Conservation (phyloP, 2,888 invertebrate species). For the Shargacucullia verbasci region DNA sequence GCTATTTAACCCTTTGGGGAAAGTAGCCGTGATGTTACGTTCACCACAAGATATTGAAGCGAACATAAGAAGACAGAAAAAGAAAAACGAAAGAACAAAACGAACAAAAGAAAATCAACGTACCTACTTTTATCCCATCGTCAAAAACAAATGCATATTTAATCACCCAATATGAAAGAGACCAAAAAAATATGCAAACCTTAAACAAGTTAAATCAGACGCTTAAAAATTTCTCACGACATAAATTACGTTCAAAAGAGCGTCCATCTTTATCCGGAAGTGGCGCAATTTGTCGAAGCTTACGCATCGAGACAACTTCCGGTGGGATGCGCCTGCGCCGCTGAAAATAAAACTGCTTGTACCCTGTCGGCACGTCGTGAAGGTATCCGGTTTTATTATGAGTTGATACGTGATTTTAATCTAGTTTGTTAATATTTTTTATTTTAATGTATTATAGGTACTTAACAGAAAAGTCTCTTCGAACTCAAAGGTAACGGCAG, state of each 20-base stretch:
- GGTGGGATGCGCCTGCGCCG: conserved; percentile 59
- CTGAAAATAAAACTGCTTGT: conserved; percentile 64
- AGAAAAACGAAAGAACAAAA: background rate
- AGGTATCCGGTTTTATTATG: conserved; percentile 56
- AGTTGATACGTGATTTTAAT: conserved; percentile 30
- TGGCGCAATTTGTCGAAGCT: conserved; percentile 77
- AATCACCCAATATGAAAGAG: background rate
- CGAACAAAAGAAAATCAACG: conserved; percentile 5
- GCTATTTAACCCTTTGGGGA: no score
- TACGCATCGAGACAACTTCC: conserved; percentile 80
- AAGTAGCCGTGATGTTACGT: no score
- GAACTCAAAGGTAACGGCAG: no score
- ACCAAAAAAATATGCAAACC: conserved; percentile 39
- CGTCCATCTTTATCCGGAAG: conserved; percentile 73
- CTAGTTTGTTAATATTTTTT: conserved; percentile 3
- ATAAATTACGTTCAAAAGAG: conserved; percentile 53
- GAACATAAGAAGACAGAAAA: no score
- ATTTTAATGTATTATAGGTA: background rate
- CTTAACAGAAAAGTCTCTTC: no score
- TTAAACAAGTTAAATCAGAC: conserved; percentile 45
- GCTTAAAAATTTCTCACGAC: conserved; percentile 56
- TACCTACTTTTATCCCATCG: conserved; percentile 30
- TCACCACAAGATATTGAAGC: no score
- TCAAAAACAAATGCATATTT: conserved; percentile 32
- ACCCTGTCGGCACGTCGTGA: conserved; percentile 52